Base-by-base conservation (phyloP, 1,140 invertebrate genomes). In the Solenopsis fugax region DNA sequence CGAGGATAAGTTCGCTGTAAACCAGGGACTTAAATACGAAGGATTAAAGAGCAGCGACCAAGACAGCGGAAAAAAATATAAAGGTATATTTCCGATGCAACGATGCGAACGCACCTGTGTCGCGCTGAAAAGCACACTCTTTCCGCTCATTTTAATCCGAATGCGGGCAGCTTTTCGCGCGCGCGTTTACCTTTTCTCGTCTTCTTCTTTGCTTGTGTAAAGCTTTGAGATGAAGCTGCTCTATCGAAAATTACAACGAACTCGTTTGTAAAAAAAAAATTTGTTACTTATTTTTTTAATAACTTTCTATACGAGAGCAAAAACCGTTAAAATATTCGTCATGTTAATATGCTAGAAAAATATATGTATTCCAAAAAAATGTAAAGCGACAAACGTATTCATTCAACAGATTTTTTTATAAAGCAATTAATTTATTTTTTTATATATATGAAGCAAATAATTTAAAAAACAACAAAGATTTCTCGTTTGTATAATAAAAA, bases 71-170 rank as follows among this genome's bases (percentile, higher is more conserved):
- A 60, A 60, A n/a, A 84, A 75, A 71, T 73, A 62, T 29, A 84
- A 84, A 60, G 29, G 4, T 84, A 29, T 29, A 60, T 24, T 50
- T 56, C 18, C 18, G 80, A 75, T 48, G n/a, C 24, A 34, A 7
- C 78, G 65, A 81, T 45, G 78, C 37, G 41, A 12, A 75, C 24
- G 45, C 80, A 84, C 69, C 80, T 84, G 80, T 58, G 80, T 75
- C 80, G 9, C 29, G 56, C 24, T 75, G 71, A 60, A 60, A 75
- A 50, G 69, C 54, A 73, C 56, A 84, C 21, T 84, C 41, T 73
- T 84, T 84, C 80, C 54, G 69, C 80, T 84, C 69, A 84, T 45
- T 84, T 84, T 84, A 84, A 84, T 75, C 54, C 52, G 24, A 82
- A 82, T 73, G n/a, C 67, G 12, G 24, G 54, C 67, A 37, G 41